Conservation (phyloP, 2,113 vertebrate genomes). For the Sapayoa aenigma region DNA sequence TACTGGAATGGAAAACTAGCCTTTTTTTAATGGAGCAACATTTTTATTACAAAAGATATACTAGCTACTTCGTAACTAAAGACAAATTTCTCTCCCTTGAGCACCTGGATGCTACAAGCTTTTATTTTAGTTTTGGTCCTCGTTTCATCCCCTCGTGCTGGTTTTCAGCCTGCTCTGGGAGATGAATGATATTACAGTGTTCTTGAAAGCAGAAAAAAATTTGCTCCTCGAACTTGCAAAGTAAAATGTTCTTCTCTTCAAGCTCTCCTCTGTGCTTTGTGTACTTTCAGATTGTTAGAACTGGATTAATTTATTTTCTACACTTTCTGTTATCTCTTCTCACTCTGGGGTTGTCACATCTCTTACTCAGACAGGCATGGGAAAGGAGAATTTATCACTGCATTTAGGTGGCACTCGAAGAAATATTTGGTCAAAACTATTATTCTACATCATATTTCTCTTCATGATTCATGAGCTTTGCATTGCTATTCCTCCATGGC, state of each 20-base stretch:
- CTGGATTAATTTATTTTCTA: slow-evolving; percentile 40
- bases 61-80: not conserved
- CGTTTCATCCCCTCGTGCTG: not conserved
- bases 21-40: not conserved
- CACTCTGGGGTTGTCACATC: not conserved
- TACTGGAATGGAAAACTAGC: not conserved
- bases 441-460: not conserved
- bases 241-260: slow-evolving; percentile 5
- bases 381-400: not conserved
- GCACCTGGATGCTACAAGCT: not conserved
- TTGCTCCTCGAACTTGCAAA: slow-evolving; percentile 23
- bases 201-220: slow-evolving; percentile 28
- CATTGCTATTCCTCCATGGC: not conserved
- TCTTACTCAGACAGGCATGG: not conserved
- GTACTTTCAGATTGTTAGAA: not conserved
- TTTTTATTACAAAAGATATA: not conserved
- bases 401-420: not conserved
- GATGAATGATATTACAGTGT: not conserved
- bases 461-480: not conserved
- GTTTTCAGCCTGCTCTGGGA: slow-evolving; percentile 34
- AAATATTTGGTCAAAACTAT: slow-evolving; percentile 14
- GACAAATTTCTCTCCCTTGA: not conserved
- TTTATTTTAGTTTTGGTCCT: slow-evolving; percentile 17
- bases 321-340: slow-evolving; percentile 19
- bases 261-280: not conserved